Evolutionary conservation across 2,113 vertebrate genomes (phyloP).

Genomic region (Channa argus): DNA sequence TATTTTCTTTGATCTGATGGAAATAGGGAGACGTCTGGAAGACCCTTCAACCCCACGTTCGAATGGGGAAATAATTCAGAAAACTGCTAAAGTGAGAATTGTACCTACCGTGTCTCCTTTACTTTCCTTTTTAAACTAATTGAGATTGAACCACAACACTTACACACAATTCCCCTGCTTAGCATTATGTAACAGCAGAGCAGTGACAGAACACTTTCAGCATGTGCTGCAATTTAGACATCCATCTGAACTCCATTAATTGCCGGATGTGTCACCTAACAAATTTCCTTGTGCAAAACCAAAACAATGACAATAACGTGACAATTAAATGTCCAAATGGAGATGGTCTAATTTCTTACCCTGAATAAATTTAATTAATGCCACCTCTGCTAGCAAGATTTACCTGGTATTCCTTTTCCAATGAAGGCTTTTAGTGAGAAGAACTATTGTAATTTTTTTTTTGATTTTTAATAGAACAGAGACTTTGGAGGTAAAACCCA

Average conservation of each 20-base stretch:
- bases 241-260: neutral
- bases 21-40: constrained; percentile 28
- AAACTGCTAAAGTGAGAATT: constrained; percentile 92
- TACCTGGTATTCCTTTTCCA: neutral
- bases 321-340: too few relatives aligned
- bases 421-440: neutral
- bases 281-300: neutral
- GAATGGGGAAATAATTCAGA: constrained; percentile 86
- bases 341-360: too few relatives aligned
- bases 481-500: neutral
- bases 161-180: neutral
- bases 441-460: too few relatives aligned
- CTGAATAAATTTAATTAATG: too few relatives aligned
- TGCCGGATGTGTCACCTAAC: neutral
- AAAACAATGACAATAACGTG: neutral
- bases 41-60: constrained; percentile 42
- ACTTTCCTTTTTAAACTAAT: neutral
- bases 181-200: neutral
- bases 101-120: neutral
- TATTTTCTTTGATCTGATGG: constrained; percentile 19
- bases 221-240: neutral
- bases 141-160: neutral
- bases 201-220: neutral
- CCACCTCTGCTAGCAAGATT: too few relatives aligned
- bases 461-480: too few relatives aligned